phyloP scores from a whole-genome alignment of 2,113 vertebrate species.

The Grus americana region DNA sequence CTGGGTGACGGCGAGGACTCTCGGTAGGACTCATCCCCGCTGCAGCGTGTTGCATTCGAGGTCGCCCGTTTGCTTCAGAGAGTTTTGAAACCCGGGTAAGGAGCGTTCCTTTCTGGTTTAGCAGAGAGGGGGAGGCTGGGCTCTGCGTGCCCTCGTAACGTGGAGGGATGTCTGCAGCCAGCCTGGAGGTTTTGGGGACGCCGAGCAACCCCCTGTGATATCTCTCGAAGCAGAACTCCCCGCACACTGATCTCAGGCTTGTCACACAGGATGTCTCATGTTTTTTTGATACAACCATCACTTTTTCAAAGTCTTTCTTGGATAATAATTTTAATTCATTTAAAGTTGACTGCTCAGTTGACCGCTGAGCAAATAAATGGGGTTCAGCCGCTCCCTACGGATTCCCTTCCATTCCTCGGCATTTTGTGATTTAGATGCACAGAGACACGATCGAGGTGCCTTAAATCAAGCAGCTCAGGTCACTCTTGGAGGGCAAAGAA shows the following conservation, averaged over 20 bases:
- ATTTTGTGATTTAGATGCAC: rapidly evolving
- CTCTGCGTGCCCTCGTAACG: not conserved
- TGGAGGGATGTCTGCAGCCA: not conserved
- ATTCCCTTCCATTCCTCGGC: not conserved
- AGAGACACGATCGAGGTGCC: not conserved
- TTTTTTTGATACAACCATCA: not conserved
- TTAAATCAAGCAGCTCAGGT: not conserved
- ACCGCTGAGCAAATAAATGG: rapidly evolving
- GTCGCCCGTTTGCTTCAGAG: not conserved
- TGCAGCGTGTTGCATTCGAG: not conserved
- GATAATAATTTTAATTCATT: not conserved
- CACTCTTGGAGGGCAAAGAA: not conserved
- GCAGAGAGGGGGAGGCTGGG: not conserved
- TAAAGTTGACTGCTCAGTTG: not conserved
- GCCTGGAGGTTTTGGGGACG: no score
- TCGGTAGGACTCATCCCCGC: rapidly evolving
- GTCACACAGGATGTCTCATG: not conserved
- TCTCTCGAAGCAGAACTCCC: not conserved
- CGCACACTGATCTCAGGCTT: not conserved
- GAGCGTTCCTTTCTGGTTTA: not conserved
- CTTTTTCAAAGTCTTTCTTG: not conserved
- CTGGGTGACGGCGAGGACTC: rapidly evolving
- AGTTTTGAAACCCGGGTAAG: not conserved
- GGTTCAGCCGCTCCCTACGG: not conserved
- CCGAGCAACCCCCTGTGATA: rapidly evolving